Evolutionary conservation across 2,888 invertebrate genomes (phyloP).

Genomic region (Chouioia cunea): DNA sequence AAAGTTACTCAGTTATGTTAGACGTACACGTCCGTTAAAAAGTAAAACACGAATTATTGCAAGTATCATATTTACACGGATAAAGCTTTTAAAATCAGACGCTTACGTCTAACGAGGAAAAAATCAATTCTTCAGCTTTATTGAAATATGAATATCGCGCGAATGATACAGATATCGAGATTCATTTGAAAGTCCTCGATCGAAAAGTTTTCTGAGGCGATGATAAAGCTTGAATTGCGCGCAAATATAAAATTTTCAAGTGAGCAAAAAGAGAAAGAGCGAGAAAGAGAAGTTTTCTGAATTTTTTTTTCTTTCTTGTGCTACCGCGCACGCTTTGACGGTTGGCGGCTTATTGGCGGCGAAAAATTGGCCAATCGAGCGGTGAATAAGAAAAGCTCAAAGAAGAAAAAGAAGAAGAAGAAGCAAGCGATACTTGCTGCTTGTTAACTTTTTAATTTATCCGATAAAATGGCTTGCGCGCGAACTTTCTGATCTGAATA

Average conservation of each 20-base stretch:
- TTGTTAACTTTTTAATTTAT: conserved; percentile 43
- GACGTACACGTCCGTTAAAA: too few relatives aligned
- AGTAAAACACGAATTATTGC: too few relatives aligned
- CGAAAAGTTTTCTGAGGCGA: conserved; percentile 5
- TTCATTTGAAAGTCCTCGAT: conserved; percentile 34
- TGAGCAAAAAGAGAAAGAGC: too few relatives aligned
- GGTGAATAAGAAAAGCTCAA: conserved; percentile 6
- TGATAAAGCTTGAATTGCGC: neutral
- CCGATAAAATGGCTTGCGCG: conserved; percentile 16
- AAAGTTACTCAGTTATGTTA: too few relatives aligned
- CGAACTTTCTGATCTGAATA: conserved; percentile 3
- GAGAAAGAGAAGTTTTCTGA: conserved; percentile 24
- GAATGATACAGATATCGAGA: neutral
- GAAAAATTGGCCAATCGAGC: conserved; percentile 26
- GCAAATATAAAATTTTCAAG: conserved; percentile 38
- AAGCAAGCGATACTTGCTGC: conserved; percentile 11
- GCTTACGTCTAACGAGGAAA: too few relatives aligned
- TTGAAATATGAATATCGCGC: too few relatives aligned
- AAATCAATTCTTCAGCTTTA: too few relatives aligned
- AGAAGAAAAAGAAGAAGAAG: too few relatives aligned
- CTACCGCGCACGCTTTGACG: too few relatives aligned
- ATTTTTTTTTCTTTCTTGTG: neutral
- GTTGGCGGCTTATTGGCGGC: neutral
- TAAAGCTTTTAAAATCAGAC: too few relatives aligned
- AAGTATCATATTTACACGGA: too few relatives aligned